Evolutionary conservation across 2,888 invertebrate species (phyloP), one percentile per base, ranked within the genome.

Genomic region (Agrochola circellaris): DNA sequence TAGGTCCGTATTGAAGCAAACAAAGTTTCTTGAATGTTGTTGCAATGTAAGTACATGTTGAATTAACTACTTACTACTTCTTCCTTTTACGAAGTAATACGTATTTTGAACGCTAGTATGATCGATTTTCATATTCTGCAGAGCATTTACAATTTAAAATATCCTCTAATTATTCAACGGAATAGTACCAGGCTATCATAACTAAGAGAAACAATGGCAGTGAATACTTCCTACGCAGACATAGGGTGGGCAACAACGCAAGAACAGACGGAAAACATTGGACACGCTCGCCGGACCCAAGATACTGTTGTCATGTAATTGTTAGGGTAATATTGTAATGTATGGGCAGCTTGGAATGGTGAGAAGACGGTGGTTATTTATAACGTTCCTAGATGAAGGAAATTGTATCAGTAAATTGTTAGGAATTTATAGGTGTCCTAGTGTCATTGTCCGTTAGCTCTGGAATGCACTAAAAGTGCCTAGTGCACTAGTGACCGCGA

Each of bases 191-290:
- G 77, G 82, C 73, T 42, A 85, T 56, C 83, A 85, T 81, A 77
- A 87, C 75, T 81, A 73, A 56, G 42, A 79, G 68, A 60, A 87
- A 92, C 92, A 93, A 92, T 89, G 85, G 90, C 75, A 88, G 85
- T 89, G 88, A 82, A 86, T 84, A 84, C 89, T 92, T 93, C 93
- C 94, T 91, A 79, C 72, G 78, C 87, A 92, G 93, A 93, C 93
- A 93, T 93, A 93, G 92, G 94, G 93, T 90, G 88, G 90, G 81
- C 88, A 85, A 91, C 92, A 92, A 91, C 86, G 89, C 87, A 83
- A 84, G 85, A 93, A 89, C 95, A 95, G 93, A 95, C 94, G 95
- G 95, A 93, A 95, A 92, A 84, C 94, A 93, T 95, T 94, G 95
- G 94, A 92, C 93, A 93, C 94, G 92, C 91, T 89, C 87, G 89